Evolutionary conservation across 2,797 vertebrate species (phyloP).

Genomic region (Brachyalestes nurse): DNA sequence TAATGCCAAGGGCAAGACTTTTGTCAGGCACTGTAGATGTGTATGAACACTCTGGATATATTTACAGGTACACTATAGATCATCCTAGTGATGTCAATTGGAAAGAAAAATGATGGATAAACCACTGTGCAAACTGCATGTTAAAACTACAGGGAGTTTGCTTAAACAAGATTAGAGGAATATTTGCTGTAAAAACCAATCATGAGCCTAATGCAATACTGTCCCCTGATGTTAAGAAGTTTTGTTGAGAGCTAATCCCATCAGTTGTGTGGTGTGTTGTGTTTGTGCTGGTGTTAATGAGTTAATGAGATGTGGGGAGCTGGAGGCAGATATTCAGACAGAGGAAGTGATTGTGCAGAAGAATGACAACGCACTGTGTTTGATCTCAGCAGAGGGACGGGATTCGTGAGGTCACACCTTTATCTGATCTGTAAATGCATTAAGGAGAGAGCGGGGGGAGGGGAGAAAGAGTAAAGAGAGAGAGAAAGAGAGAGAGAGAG

Average conservation of each 20-base stretch:
- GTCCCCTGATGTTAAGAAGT: not conserved
- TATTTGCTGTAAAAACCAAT: not conserved
- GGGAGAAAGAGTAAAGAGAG: no score
- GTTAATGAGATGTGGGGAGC: constrained; percentile 16
- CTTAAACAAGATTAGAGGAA: not conserved
- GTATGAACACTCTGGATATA: no score
- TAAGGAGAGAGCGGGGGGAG: not conserved
- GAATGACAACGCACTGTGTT: constrained; percentile 9
- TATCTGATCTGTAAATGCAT: constrained; percentile 25
- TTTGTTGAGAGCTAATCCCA: constrained; percentile 21
- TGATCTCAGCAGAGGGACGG: constrained; percentile 30
- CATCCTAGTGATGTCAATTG: not conserved
- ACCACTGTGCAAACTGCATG: not conserved
- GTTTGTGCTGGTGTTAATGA: constrained; percentile 37
- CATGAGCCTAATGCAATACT: not conserved
- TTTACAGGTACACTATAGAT: no score
- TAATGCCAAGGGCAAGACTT: no score
- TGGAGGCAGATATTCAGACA: constrained; percentile 10
- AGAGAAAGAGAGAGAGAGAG: not conserved
- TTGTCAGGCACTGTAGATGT: no score
- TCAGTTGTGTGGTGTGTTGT: constrained; percentile 12
- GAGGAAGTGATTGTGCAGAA: constrained; percentile 25
- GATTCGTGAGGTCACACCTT: constrained; percentile 37
- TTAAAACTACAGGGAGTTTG: not conserved
- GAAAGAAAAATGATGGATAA: not conserved